phyloP scores from a whole-genome alignment of 2,888 invertebrate species.

The Pelosia muscerda region DNA sequence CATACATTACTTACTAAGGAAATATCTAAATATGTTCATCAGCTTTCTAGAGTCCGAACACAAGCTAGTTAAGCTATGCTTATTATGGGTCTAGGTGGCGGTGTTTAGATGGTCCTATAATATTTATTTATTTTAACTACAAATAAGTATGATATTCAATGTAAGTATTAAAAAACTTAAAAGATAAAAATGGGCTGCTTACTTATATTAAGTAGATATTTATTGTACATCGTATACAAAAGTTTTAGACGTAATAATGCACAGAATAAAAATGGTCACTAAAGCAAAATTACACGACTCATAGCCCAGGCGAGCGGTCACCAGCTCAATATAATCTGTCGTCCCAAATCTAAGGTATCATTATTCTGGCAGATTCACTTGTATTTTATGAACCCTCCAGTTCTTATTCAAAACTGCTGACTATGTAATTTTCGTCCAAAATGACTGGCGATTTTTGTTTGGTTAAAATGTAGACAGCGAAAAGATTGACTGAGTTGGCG shows the following conservation, averaged over 20 bases:
- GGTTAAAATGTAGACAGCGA: background rate
- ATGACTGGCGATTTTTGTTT: constrained; percentile 14
- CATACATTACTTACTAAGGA: too few species aligned
- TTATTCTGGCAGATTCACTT: constrained; percentile 4
- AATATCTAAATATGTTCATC: too few species aligned
- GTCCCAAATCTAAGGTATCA: background rate
- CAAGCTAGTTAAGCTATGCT: too few species aligned
- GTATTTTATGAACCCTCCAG: constrained; percentile 10
- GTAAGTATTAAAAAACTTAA: background rate
- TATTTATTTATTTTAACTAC: too few species aligned
- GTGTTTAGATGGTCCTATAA: too few species aligned
- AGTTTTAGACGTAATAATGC: background rate
- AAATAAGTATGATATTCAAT: background rate
- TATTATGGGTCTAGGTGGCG: too few species aligned
- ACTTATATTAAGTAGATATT: constrained; percentile 2
- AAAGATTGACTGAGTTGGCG: too few species aligned
- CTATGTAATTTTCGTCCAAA: constrained; percentile 9
- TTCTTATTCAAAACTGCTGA: constrained; percentile 13
- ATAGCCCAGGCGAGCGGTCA: constrained; percentile 5
- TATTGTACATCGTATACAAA: constrained; percentile 1
- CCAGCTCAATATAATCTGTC: constrained; percentile 9
- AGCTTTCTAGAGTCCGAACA: too few species aligned
- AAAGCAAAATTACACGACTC: constrained; percentile 10
- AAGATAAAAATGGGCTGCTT: background rate
- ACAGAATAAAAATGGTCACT: background rate